Conservation (phyloP, 1,140 invertebrate genomes). For the Drosophila lacteicornis region DNA sequence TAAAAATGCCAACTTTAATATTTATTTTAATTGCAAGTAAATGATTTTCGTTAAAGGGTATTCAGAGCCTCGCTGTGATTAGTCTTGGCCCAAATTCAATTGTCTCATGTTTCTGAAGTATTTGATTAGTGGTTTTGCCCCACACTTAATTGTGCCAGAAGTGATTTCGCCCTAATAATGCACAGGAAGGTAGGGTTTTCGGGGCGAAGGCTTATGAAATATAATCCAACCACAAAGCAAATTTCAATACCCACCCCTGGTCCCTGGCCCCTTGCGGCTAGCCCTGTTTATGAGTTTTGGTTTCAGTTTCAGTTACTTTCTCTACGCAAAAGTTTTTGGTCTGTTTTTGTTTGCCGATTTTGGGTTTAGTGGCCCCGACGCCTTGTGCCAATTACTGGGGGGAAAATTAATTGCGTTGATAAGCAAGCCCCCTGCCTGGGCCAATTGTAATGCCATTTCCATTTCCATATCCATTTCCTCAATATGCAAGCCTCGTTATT, state of each 20-base stretch:
- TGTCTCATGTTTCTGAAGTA: conserved; percentile 14
- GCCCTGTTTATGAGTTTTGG: conserved; percentile 6
- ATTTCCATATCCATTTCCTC: background rate
- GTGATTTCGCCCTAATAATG: conserved; percentile 6
- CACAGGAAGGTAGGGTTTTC: background rate
- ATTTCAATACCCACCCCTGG: conserved; percentile 7
- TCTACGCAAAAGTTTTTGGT: conserved; percentile 12
- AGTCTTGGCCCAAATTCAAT: conserved; percentile 7
- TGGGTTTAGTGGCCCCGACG: conserved; percentile 5
- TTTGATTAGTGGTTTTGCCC: conserved; percentile 33
- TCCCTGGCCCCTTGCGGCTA: background rate
- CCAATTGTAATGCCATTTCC: conserved; percentile 6
- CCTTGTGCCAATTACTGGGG: conserved; percentile 19
- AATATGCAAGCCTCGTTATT: conserved; percentile 14
- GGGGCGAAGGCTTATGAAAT: conserved; percentile 5
- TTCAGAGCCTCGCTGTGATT: background rate
- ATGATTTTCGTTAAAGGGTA: background rate
- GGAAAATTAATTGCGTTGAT: conserved; percentile 28
- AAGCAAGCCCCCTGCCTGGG: too few species aligned
- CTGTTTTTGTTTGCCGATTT: conserved; percentile 27
- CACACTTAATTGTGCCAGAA: conserved; percentile 25
- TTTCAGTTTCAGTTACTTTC: conserved; percentile 15
- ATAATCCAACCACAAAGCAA: conserved; percentile 45
- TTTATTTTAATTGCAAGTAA: too few species aligned
- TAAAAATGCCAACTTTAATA: background rate